Conservation (phyloP, 2,888 invertebrate species). For the Drosophila neonasuta region DNA sequence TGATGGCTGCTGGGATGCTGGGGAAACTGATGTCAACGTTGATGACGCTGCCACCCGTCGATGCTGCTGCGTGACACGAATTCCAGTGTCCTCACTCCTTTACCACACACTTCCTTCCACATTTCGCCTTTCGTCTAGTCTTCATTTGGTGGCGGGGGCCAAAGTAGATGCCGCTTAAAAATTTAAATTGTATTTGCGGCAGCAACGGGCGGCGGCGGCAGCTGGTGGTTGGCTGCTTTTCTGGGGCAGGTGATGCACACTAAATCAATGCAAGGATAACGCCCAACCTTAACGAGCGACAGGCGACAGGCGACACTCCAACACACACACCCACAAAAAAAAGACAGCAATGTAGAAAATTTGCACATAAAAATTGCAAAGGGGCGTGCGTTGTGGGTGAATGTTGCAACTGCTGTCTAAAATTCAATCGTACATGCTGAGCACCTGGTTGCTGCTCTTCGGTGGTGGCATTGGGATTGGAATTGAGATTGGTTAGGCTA, state of each 20-base stretch:
- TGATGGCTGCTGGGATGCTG: slow-evolving; percentile 44
- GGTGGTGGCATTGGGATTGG: not conserved
- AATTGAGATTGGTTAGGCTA: slow-evolving; percentile 9
- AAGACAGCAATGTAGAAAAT: slow-evolving; percentile 31
- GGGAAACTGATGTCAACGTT: slow-evolving; percentile 43
- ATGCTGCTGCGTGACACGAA: slow-evolving; percentile 75
- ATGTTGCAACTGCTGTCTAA: slow-evolving; percentile 40
- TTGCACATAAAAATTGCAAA: slow-evolving; percentile 75
- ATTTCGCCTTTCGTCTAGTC: not conserved
- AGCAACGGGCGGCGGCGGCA: slow-evolving; percentile 41
- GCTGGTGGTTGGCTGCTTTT: slow-evolving; percentile 18
- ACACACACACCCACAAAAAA: slow-evolving; percentile 14
- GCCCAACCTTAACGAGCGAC: slow-evolving; percentile 70
- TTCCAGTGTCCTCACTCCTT: slow-evolving; percentile 34
- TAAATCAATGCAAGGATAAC: slow-evolving; percentile 51
- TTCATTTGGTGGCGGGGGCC: slow-evolving; percentile 21
- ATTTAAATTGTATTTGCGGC: slow-evolving; percentile 77
- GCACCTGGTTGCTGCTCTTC: slow-evolving; percentile 15
- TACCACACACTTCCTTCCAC: no score
- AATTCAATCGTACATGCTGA: slow-evolving; percentile 69
- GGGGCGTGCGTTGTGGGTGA: slow-evolving; percentile 45
- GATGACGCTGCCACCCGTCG: slow-evolving; percentile 69
- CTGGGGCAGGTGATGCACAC: slow-evolving; percentile 46
- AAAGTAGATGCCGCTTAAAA: slow-evolving; percentile 77
- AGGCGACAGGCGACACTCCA: slow-evolving; percentile 54